Evolutionary conservation across 1,140 invertebrate genomes (phyloP).

Genomic region (Akabosia matsudoensis): DNA sequence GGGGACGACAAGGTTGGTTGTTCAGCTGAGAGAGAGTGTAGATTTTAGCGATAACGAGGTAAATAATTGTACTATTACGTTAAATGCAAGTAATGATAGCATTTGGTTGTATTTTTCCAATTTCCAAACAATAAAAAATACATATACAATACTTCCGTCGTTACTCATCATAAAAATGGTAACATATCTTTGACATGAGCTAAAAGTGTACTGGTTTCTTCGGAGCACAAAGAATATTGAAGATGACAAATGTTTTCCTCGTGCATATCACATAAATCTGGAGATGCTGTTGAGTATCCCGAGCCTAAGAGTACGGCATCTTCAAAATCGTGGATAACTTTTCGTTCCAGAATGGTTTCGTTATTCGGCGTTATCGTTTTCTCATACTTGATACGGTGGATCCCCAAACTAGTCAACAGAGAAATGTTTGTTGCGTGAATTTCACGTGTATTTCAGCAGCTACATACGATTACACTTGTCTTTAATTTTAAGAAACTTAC

Average conservation of each 20-base stretch:
- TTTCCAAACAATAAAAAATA: not conserved
- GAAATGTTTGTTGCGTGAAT: not conserved
- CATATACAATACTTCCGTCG: not conserved
- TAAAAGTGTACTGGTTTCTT: not conserved
- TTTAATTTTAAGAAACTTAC: not conserved
- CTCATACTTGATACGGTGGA: not conserved
- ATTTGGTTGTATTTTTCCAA: not conserved
- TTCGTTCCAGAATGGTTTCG: constrained; percentile 13
- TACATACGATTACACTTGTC: not conserved
- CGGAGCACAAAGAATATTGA: not conserved
- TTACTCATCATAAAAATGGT: not conserved
- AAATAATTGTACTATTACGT: no score
- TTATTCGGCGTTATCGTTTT: not conserved
- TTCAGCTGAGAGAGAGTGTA: no score
- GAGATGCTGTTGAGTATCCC: not conserved
- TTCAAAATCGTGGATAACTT: constrained; percentile 29
- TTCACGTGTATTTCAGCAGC: not conserved
- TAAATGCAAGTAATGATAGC: no score
- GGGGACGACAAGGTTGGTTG: no score
- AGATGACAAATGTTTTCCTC: not conserved
- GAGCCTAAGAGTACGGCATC: constrained; percentile 27
- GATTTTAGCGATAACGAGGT: no score
- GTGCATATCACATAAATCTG: not conserved
- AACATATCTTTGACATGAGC: not conserved
- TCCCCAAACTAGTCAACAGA: not conserved